Evolutionary conservation across 2,113 vertebrate species (phyloP).

Genomic region (Spheniscus mendiculus): DNA sequence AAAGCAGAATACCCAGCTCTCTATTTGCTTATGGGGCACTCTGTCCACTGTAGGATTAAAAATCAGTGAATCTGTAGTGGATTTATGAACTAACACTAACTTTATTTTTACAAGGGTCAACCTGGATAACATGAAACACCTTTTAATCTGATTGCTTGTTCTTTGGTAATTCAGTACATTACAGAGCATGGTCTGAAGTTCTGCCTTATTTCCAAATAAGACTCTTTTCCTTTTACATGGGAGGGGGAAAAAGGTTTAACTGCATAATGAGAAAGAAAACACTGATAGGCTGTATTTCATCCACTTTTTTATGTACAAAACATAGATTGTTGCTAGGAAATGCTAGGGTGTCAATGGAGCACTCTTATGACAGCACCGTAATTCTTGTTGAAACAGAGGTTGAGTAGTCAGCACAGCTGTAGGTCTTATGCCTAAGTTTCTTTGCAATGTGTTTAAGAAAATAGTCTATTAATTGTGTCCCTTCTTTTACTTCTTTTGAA

Average conservation of each 20-base stretch:
- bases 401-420: not conserved
- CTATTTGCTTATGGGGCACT: not conserved
- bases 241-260: not conserved
- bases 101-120: not conserved
- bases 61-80: not conserved
- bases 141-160: not conserved
- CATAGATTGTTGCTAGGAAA: conserved; percentile 60
- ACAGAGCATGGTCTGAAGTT: not conserved
- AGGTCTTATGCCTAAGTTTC: not conserved
- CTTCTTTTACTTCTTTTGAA: not conserved
- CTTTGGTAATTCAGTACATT: not conserved
- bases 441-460: not conserved
- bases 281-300: conserved; percentile 6
- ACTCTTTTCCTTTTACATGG: not conserved
- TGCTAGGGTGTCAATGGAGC: not conserved
- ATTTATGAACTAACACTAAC: not conserved
- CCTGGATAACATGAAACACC: not conserved
- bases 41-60: not conserved
- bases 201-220: not conserved
- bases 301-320: conserved; percentile 48
- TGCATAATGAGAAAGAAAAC: not conserved
- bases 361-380: not conserved
- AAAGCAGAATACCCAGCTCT: not conserved
- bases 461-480: not conserved
- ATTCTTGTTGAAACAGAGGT: conserved; percentile 8